Evolutionary conservation across 2,113 vertebrate species (phyloP).

Genomic region (Cynocephalus volans): DNA sequence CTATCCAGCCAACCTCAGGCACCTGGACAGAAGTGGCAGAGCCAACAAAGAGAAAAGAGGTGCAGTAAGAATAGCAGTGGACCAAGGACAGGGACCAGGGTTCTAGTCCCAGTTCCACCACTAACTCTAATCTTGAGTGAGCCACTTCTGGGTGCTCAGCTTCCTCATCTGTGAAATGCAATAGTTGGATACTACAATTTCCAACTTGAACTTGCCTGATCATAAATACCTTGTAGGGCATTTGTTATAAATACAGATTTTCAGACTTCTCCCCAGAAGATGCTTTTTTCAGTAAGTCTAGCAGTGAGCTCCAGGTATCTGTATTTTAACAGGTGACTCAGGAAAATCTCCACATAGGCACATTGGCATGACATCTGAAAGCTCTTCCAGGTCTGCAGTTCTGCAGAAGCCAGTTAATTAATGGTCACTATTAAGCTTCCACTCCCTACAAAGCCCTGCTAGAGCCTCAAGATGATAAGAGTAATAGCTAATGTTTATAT

Average conservation of each 20-base stretch:
- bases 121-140: background rate
- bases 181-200: background rate
- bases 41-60: background rate
- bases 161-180: conserved; percentile 24
- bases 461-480: conserved; percentile 23
- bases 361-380: background rate
- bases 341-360: background rate
- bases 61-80: background rate
- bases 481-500: background rate
- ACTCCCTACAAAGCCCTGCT: conserved; percentile 35
- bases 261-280: background rate
- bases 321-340: background rate
- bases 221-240: background rate
- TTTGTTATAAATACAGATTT: background rate
- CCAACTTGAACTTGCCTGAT: background rate
- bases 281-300: background rate
- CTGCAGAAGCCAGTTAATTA: conserved; percentile 33
- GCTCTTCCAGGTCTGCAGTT: background rate
- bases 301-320: background rate
- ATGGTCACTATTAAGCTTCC: conserved; percentile 21
- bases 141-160: background rate
- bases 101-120: background rate
- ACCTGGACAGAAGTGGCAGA: background rate
- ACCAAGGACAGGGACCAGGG: background rate
- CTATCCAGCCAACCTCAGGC: background rate